Percentiles rank a stretch among this genome's conserved stretches.
phyloP scores from a whole-genome alignment of 37 sponge, comb jelly and placozoan species.

The Spongilla lacustris region DNA sequence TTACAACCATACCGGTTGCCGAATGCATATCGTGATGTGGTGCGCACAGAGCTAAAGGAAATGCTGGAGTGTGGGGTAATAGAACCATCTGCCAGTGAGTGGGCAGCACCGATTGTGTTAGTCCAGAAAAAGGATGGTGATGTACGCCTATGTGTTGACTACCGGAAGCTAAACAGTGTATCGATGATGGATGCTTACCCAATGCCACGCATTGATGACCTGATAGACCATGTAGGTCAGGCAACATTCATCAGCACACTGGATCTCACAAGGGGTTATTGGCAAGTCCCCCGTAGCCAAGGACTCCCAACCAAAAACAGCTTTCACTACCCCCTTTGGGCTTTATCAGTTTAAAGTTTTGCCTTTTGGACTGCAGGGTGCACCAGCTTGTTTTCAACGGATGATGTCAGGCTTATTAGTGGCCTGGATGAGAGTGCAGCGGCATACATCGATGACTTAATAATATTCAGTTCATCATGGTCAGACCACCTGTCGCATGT shows the following conservation, averaged over 20 bases:
- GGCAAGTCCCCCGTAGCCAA: constrained; percentile 59
- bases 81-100: constrained; percentile 25
- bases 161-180: constrained; percentile 32
- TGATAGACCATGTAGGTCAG: constrained; percentile 34
- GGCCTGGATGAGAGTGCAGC: constrained; percentile 21
- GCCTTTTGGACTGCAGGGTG: constrained; percentile 51
- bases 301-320: constrained; percentile 15
- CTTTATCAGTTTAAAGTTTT: constrained; percentile 34
- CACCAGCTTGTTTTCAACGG: constrained; percentile 67
- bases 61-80: constrained; percentile 51
- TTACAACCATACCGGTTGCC: constrained; percentile 32
- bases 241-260: constrained; percentile 51
- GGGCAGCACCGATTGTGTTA: constrained; percentile 60
- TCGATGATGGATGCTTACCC: constrained; percentile 42
- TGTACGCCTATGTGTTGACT: constrained; percentile 49
- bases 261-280: constrained; percentile 47
- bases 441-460: constrained; percentile 58
- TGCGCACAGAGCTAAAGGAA: constrained; percentile 30
- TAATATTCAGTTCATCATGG: constrained; percentile 53
- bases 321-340: constrained; percentile 42
- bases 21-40: constrained; percentile 20
- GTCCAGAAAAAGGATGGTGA: constrained; percentile 52
- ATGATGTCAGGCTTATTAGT: constrained; percentile 33
- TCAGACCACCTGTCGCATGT: constrained; percentile 46
- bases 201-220: constrained; percentile 51